Percentiles rank a stretch among this genome's conserved stretches.
Conservation (phyloP, 1,140 invertebrate genomes). For the Chrysomallon squamiferum region DNA sequence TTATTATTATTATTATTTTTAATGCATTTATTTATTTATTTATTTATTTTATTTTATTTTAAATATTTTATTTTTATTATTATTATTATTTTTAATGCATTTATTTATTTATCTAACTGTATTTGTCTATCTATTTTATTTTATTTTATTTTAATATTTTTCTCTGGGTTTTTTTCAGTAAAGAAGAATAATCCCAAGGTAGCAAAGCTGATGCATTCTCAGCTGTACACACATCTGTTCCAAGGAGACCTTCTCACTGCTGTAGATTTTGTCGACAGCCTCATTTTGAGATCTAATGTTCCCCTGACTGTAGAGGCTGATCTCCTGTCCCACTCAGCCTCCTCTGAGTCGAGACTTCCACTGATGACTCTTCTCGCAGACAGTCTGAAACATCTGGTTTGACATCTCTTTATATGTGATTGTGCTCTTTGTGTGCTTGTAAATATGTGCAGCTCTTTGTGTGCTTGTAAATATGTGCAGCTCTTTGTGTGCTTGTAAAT, state of each 20-base stretch:
- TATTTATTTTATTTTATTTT: too few species aligned
- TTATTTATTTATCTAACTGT: too few species aligned
- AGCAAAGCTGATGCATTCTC: conserved; percentile 45
- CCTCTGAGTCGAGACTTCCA: conserved; percentile 27
- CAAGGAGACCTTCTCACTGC: conserved; percentile 44
- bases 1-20: too few species aligned
- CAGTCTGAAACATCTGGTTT: conserved; percentile 44
- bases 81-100: too few species aligned
- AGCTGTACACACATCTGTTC: conserved; percentile 55
- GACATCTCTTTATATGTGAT: too few species aligned
- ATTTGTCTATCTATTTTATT: neutral
- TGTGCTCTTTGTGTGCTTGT: neutral
- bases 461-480: too few species aligned
- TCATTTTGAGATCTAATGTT: conserved; percentile 46
- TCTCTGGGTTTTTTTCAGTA: conserved; percentile 12
- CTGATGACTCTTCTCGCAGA: conserved; percentile 49
- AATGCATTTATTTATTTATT: too few species aligned
- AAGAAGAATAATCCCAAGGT: conserved; percentile 21
- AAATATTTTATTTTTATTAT: too few species aligned
- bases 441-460: neutral
- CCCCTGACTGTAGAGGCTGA: conserved; percentile 24
- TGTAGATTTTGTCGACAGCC: conserved; percentile 51
- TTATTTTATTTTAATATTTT: neutral
- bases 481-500: too few species aligned
- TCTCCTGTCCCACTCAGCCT: conserved; percentile 19